These are phyloP conservation scores for Hypsibius dujardini DNA, from an alignment of 1,140 invertebrate genomes.

Conservation along the genomic window DNA sequence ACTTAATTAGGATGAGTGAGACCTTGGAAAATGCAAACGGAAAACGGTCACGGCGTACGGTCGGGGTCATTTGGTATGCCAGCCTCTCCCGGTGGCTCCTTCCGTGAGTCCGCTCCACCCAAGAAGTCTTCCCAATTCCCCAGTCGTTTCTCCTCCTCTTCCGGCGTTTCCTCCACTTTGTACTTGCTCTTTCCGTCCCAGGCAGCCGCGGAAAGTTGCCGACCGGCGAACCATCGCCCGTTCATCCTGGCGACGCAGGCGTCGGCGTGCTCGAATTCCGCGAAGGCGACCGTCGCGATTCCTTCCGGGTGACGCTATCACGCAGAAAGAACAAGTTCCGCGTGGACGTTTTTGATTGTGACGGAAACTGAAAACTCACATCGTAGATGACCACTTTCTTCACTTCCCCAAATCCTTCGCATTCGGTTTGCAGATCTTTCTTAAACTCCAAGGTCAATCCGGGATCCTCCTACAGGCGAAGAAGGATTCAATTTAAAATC, in stretches of 20 bases:
- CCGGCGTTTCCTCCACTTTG: slow-evolving; percentile 73
- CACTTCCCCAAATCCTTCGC: slow-evolving; percentile 72
- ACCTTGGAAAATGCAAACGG: too few species aligned
- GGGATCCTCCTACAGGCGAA: slow-evolving; percentile 46
- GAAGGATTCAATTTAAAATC: slow-evolving; percentile 11
- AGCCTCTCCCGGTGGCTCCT: too few species aligned
- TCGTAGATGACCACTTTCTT: slow-evolving; percentile 82
- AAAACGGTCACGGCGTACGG: too few species aligned
- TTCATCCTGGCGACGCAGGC: slow-evolving; percentile 68
- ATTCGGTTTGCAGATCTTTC: slow-evolving; percentile 71
- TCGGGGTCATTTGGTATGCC: too few species aligned
- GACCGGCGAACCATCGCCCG: slow-evolving; percentile 72
- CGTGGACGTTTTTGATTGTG: neutral
- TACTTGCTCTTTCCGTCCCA: slow-evolving; percentile 94
- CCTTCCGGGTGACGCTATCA: slow-evolving; percentile 72
- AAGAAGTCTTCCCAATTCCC: slow-evolving; percentile 70
- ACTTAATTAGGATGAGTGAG: too few species aligned
- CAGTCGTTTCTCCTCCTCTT: slow-evolving; percentile 58
- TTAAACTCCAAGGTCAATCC: slow-evolving; percentile 72
- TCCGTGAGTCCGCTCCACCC: neutral
- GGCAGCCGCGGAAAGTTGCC: slow-evolving; percentile 59
- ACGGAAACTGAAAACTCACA: slow-evolving; percentile 43
- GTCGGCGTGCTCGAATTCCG: slow-evolving; percentile 73
- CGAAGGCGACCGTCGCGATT: slow-evolving; percentile 75
- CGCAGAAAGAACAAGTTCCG: slow-evolving; percentile 26